Evolutionary conservation across 64 coral and sea anemone genomes (phyloP).

Genomic region (Porites australiensis): DNA sequence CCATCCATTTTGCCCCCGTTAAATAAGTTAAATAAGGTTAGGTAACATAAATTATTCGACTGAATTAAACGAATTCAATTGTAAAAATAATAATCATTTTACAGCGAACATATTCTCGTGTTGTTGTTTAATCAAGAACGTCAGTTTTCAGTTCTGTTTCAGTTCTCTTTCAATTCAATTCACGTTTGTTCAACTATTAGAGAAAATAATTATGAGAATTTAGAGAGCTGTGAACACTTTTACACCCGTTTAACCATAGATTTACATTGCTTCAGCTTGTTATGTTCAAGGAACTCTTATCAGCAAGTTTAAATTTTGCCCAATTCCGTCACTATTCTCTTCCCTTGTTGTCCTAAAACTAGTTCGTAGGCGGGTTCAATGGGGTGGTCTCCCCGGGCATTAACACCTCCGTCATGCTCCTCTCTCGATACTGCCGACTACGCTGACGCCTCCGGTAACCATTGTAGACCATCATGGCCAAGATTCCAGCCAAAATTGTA

Average conservation of each 20-base stretch:
- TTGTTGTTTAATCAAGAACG: too few relatives aligned
- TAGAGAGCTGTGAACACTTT: too few relatives aligned
- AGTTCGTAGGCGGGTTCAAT: conserved; percentile 12
- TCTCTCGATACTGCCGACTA: background rate
- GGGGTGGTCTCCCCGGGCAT: conserved; percentile 12
- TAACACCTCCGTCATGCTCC: conserved; percentile 1
- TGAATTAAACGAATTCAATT: background rate
- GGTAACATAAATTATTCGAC: background rate
- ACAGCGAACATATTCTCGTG: background rate
- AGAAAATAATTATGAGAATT: too few relatives aligned
- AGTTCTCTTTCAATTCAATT: too few relatives aligned
- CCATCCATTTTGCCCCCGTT: too few relatives aligned
- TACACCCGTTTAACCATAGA: too few relatives aligned
- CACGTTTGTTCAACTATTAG: too few relatives aligned
- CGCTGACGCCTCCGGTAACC: conserved; percentile 34
- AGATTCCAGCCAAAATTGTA: conserved; percentile 38
- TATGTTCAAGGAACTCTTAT: background rate
- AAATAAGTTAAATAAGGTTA: too few relatives aligned
- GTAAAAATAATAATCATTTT: too few relatives aligned
- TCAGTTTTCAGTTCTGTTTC: too few relatives aligned
- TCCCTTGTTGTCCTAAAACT: background rate
- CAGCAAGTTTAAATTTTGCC: background rate
- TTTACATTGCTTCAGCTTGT: too few relatives aligned
- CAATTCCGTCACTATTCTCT: background rate
- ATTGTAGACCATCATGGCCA: conserved; percentile 32